Percentiles rank a stretch among this genome's conserved stretches.
These are phyloP conservation scores for Malurus alboscapulatus DNA, from an alignment of 2,113 vertebrate genomes.

Conservation along the genomic window DNA sequence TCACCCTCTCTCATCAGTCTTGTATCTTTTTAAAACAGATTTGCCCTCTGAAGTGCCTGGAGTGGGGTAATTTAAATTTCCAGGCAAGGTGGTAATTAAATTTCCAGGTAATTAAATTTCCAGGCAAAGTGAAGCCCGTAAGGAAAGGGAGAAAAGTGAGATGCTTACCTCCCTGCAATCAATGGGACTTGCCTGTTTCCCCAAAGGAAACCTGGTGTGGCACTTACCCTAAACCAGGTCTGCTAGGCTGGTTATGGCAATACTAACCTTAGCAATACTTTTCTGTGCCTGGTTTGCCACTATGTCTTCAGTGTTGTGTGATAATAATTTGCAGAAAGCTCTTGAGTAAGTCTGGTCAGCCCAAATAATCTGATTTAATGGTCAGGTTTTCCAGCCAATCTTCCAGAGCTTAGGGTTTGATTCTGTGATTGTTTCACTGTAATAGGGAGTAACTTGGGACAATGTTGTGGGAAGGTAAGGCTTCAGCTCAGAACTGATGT, in stretches of 20 bases:
- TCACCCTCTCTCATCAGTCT: neutral
- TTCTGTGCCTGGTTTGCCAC: neutral
- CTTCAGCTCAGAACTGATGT: neutral
- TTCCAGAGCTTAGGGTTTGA: neutral
- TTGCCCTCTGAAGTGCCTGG: neutral
- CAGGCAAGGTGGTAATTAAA: neutral
- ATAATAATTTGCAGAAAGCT: neutral
- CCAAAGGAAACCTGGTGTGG: neutral
- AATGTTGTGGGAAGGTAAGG: neutral
- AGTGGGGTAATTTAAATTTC: neutral
- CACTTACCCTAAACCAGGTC: neutral
- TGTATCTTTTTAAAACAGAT: neutral
- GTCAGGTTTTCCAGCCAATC: neutral
- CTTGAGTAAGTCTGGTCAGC: neutral
- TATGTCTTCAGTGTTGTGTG: neutral
- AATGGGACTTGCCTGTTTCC: neutral
- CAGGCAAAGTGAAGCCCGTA: neutral
- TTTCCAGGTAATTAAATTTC: conserved; percentile 2
- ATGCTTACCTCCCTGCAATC: neutral
- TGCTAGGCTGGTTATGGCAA: neutral
- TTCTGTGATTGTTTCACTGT: neutral
- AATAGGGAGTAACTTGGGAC: neutral
- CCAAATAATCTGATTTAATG: neutral
- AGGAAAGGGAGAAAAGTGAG: neutral
- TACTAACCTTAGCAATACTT: neutral